phyloP scores from a whole-genome alignment of 2,797 vertebrate genomes.

The Pseudomugil tenellus region DNA sequence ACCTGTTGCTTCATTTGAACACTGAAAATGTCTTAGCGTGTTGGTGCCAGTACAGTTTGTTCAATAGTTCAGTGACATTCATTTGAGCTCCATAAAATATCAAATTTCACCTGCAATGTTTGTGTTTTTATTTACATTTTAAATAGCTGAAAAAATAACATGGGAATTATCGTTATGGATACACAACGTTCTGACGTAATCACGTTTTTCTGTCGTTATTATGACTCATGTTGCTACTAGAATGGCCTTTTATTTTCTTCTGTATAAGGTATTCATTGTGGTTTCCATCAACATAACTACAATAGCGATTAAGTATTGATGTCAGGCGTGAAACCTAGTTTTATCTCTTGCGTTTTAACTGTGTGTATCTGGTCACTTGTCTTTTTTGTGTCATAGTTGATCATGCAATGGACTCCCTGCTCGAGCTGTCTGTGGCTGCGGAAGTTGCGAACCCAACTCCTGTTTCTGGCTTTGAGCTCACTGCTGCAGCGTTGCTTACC shows the following conservation, averaged over 20 bases:
- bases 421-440: slow-evolving; percentile 91
- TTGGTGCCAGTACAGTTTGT: background rate
- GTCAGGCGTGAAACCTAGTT: background rate
- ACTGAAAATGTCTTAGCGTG: background rate
- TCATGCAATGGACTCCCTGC: slow-evolving; percentile 92
- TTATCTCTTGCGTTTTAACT: background rate
- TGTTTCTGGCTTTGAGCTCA: slow-evolving; percentile 82
- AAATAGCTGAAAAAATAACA: background rate
- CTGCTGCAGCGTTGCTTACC: slow-evolving; percentile 78
- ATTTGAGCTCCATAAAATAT: background rate
- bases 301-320: background rate
- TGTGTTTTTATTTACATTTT: background rate
- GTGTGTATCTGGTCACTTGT: background rate
- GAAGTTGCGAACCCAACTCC: slow-evolving; percentile 73
- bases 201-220: background rate
- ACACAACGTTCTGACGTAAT: background rate
- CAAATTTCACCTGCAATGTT: background rate
- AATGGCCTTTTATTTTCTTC: background rate
- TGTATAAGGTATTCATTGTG: background rate
- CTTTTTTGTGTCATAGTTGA: slow-evolving; percentile 84
- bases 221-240: background rate
- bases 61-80: background rate
- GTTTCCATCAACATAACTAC: background rate
- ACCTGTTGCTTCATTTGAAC: background rate
- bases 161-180: background rate